Conservation (phyloP, 2,113 vertebrate species). For the Lagenorhynchus albirostris region DNA sequence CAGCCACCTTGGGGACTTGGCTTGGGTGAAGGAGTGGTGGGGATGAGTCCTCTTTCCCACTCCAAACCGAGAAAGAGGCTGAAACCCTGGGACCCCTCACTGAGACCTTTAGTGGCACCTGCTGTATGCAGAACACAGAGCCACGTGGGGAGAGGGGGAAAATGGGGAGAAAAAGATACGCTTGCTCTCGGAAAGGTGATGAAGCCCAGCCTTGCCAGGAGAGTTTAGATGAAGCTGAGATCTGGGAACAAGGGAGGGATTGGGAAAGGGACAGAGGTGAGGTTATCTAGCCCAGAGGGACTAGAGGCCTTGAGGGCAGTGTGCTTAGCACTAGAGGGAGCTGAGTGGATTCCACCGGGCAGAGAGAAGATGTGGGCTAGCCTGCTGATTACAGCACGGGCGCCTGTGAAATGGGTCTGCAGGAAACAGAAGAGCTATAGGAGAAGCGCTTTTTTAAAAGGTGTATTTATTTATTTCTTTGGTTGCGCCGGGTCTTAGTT, state of each 20-base stretch:
- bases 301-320: background rate
- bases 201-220: background rate
- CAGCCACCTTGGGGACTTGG: background rate
- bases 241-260: background rate
- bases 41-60: background rate
- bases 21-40: fast-evolving
- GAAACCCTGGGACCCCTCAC: background rate
- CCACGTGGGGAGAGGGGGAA: too few relatives aligned
- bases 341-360: fast-evolving
- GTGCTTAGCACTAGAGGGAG: background rate
- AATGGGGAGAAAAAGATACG: fast-evolving
- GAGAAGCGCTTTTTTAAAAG: background rate
- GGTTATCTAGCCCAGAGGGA: background rate
- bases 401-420: background rate
- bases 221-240: background rate
- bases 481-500: too few relatives aligned
- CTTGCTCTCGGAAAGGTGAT: background rate
- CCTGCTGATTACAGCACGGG: background rate
- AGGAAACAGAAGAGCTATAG: background rate
- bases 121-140: background rate
- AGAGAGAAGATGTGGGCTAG: fast-evolving
- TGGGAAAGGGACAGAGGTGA: background rate
- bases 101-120: background rate
- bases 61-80: background rate
- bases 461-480: too few relatives aligned